Evolutionary conservation across 2,888 invertebrate species (phyloP).

Genomic region (Creontiades dilutus): DNA sequence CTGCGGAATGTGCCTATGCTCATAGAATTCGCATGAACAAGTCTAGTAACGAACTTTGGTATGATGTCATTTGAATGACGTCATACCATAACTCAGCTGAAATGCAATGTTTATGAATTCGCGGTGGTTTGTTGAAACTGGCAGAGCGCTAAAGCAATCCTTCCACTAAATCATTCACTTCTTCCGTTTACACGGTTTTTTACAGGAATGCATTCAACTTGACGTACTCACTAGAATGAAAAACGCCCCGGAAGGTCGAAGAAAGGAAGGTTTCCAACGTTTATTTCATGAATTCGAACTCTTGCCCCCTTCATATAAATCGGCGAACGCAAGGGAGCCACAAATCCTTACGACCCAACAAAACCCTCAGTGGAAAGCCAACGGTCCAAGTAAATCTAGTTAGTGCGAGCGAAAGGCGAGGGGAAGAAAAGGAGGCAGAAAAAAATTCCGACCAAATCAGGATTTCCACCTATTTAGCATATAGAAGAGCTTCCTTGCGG

Average conservation of each 20-base stretch:
- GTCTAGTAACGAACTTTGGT: too few species aligned
- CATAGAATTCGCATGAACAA: too few species aligned
- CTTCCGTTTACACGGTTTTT: too few species aligned
- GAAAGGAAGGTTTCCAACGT: not conserved
- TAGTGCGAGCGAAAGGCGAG: not conserved
- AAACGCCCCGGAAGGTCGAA: not conserved
- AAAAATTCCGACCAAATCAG: constrained; percentile 30
- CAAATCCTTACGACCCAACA: constrained; percentile 39
- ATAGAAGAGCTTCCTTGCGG: constrained; percentile 36
- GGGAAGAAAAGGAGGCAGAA: not conserved
- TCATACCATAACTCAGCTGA: too few species aligned
- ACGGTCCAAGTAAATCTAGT: constrained; percentile 35
- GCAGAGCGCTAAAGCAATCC: too few species aligned
- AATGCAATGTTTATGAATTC: too few species aligned
- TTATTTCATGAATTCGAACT: constrained; percentile 14
- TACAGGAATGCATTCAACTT: too few species aligned
- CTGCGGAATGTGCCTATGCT: too few species aligned
- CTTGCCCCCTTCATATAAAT: constrained; percentile 3
- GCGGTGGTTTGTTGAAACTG: too few species aligned
- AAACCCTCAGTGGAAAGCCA: constrained; percentile 26
- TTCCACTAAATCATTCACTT: too few species aligned
- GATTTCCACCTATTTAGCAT: constrained; percentile 39
- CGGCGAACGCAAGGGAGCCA: not conserved
- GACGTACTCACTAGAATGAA: too few species aligned
- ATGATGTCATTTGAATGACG: too few species aligned